phyloP scores from a whole-genome alignment of 2,888 invertebrate genomes.

The Clunio marinus region DNA sequence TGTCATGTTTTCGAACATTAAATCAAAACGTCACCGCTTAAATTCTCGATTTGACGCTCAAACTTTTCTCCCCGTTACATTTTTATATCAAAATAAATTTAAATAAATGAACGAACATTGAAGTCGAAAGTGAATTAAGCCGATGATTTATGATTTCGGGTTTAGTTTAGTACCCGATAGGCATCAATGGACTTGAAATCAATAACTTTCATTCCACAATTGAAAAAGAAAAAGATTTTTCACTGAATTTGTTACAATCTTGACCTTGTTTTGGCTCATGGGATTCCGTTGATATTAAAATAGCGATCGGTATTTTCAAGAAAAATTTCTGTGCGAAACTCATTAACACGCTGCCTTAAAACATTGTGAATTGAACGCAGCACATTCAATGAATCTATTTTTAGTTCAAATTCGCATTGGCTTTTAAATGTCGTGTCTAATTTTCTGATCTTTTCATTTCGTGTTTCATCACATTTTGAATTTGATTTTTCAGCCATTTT shows the following conservation, averaged over 20 bases:
- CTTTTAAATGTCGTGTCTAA: no score
- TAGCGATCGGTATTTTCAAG: not conserved
- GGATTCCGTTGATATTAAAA: not conserved
- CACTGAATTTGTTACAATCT: not conserved
- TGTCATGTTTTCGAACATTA: not conserved
- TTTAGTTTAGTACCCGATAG: no score
- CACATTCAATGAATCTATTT: not conserved
- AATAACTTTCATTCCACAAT: no score
- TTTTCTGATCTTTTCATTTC: not conserved
- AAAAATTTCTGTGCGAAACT: not conserved
- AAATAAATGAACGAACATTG: not conserved
- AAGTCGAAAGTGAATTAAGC: no score
- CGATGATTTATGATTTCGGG: no score
- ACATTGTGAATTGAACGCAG: not conserved
- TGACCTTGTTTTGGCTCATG: not conserved
- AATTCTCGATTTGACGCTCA: no score
- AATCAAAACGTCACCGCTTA: slow-evolving; percentile 5
- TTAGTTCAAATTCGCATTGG: not conserved
- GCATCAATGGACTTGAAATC: not conserved
- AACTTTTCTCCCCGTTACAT: no score
- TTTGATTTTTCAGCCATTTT: no score
- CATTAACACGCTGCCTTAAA: not conserved
- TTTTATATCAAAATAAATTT: no score
- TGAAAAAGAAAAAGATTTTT: not conserved
- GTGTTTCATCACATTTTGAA: no score